Conservation (phyloP, 53 echinoderm and acorn worm genomes). For the Holothuria leucospilota region DNA sequence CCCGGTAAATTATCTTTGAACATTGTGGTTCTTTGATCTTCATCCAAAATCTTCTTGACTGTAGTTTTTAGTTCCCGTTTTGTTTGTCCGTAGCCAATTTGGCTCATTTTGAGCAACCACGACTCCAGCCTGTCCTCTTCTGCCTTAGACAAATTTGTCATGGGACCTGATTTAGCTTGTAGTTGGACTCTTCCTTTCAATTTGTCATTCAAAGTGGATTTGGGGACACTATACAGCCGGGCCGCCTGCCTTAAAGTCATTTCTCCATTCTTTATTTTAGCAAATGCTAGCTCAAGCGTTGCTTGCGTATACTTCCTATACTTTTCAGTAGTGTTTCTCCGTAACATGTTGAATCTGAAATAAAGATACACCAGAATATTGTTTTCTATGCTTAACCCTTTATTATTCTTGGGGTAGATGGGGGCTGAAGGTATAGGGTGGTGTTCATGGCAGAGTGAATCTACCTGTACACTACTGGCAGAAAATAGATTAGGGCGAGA, state of each 20-base stretch:
- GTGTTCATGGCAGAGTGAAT: too few species aligned
- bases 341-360: not conserved
- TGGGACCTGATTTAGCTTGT: not conserved
- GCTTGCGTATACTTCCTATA: not conserved
- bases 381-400: too few species aligned
- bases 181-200: not conserved
- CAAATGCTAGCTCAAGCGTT: not conserved
- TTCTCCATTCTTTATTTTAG: not conserved
- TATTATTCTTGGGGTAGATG: too few species aligned
- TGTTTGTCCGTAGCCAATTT: conserved; percentile 15
- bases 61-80: not conserved
- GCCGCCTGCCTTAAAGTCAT: conserved; percentile 30
- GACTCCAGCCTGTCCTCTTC: not conserved
- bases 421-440: too few species aligned
- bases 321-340: not conserved
- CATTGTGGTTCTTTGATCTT: not conserved
- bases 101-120: not conserved
- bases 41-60: conserved; percentile 7
- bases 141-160: not conserved
- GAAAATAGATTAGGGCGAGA: too few species aligned
- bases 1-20: not conserved
- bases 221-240: conserved; percentile 15
- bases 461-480: too few species aligned
- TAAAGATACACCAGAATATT: not conserved
- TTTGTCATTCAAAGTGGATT: conserved; percentile 24